Base-by-base conservation (phyloP, 37 sponge, comb jelly and placozoan species). In the Ianthella basta region DNA sequence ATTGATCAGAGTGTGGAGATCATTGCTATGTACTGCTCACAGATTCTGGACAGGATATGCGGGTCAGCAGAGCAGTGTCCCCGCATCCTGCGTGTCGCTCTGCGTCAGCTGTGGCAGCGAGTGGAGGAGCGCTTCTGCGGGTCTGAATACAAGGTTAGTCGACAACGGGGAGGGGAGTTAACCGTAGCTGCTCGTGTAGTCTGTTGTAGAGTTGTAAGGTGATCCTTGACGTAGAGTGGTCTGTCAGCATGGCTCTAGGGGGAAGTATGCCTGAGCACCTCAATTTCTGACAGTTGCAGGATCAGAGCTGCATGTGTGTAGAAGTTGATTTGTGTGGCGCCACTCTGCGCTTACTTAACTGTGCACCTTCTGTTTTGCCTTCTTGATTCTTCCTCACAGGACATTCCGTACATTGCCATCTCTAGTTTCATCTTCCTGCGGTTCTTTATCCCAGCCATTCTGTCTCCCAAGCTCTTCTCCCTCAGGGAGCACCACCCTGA, bases 371-470 rank as follows among this genome's bases (percentile, higher is more conserved):
- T 44, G 50, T 44, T 44, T 8, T 44, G 50, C 8, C 50, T 3
- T 44, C 50, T 44, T 44, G 19, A 29, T 32, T 5, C 67, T 25
- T 67, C 3, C 29, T 23, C 60, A 13, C 87, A 92, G 95, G 92
- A 94, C 39, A 80, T 92, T 32, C 91, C 88, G 30, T 95, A 90
- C 60, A 67, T 91, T 29, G 94, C 95, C n/a, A 79, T 95, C 41
- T 89, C 94, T 73, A 89, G 96, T 10, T 98, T 98, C 83, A 82
- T 98, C 27, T 95, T 98, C 60, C 88, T 98, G 60, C 69, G 96
- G 30, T 98, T 95, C 90, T 95, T 98, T 85, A 94, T 94, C 0
- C 94, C 99, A 32, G 96, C 96, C 82, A 90, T 98, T 20, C 86
- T 98, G 38, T 88, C 94, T 24, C 99, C 99, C 27, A 98, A 98